A percentile compares a stretch with the other conserved stretches of the same genome.
Evolutionary conservation across 1,140 invertebrate genomes (phyloP).

Genomic region (Gonioctena quinquepunctata): DNA sequence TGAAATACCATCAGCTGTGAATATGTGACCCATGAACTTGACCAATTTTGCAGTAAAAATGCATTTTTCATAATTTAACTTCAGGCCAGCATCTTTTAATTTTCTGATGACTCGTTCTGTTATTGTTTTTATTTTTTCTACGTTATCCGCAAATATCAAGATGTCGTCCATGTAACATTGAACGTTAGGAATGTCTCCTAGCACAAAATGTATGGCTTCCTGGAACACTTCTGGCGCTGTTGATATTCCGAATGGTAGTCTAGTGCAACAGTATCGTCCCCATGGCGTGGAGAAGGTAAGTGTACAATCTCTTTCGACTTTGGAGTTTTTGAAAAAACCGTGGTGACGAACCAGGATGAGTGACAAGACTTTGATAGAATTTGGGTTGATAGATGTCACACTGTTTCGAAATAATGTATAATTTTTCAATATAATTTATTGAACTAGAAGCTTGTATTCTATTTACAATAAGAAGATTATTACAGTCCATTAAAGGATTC

Average conservation of each 20-base stretch:
- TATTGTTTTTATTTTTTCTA: neutral
- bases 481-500: too few relatives aligned
- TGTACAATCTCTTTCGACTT: too few relatives aligned
- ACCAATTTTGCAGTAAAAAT: neutral
- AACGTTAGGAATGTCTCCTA: too few relatives aligned
- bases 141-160: neutral
- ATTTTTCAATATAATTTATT: too few relatives aligned
- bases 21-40: neutral
- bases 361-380: too few relatives aligned
- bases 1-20: neutral
- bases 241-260: slow-evolving; percentile 54
- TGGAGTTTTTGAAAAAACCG: too few relatives aligned
- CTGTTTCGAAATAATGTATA: too few relatives aligned
- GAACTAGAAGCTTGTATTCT: too few relatives aligned
- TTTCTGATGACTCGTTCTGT: neutral
- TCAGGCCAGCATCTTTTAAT: neutral
- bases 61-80: neutral
- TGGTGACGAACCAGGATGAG: too few relatives aligned
- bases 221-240: slow-evolving; percentile 56
- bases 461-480: too few relatives aligned
- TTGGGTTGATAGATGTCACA: too few relatives aligned
- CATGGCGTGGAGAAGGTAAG: slow-evolving; percentile 55
- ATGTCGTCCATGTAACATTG: neutral
- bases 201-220: neutral
- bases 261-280: slow-evolving; percentile 48